A percentile compares a stretch with the other conserved stretches of the same genome.
Conservation (phyloP, 1,140 invertebrate genomes). For the Pomacea maculata region DNA sequence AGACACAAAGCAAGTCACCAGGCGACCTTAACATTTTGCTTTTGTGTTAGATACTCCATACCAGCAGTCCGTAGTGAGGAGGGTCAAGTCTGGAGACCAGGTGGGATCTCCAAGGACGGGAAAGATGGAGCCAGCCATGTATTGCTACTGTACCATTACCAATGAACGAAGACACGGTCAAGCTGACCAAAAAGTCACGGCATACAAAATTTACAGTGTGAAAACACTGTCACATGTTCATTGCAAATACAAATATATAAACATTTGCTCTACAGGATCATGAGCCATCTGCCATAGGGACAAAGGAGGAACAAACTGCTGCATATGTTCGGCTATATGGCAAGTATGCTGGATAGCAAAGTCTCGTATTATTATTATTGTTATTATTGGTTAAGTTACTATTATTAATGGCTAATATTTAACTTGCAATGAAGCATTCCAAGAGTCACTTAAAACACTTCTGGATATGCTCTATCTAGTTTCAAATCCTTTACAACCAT, state of each 20-base stretch:
- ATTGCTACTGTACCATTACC: slow-evolving; percentile 1
- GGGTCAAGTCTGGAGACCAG: background rate
- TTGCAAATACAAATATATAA: background rate
- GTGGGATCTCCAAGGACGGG: background rate
- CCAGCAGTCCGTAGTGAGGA: slow-evolving; percentile 2
- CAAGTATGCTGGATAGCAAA: too few species aligned
- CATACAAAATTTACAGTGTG: background rate
- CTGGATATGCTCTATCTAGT: too few species aligned
- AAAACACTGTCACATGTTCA: background rate
- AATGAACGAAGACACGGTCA: background rate
- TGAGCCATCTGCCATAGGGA: background rate
- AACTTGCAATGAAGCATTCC: too few species aligned
- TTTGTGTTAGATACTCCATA: background rate
- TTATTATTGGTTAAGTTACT: too few species aligned
- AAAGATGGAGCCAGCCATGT: slow-evolving; percentile 3
- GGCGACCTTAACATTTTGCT: background rate
- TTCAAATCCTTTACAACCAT: too few species aligned
- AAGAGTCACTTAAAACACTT: too few species aligned
- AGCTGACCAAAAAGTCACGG: background rate
- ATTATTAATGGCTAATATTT: too few species aligned
- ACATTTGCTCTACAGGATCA: background rate
- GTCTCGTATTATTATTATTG: too few species aligned
- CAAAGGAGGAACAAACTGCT: background rate
- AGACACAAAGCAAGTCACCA: background rate
- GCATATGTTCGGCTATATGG: background rate